phyloP scores from a whole-genome alignment of 2,888 invertebrate species.

The Plusia festucae region DNA sequence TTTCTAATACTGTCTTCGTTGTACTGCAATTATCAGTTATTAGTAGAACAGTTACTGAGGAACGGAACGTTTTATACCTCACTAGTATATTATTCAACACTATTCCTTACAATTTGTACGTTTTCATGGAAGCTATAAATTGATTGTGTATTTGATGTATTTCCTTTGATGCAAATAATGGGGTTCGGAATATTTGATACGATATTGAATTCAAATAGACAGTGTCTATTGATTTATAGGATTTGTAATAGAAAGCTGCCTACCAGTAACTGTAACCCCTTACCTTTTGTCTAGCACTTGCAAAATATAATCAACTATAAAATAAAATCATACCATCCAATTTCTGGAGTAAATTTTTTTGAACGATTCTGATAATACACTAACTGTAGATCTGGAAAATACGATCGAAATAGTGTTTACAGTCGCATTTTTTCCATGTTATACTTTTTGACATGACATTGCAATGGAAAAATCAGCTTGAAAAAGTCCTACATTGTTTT shows the following conservation, averaged over 20 bases:
- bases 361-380: too few species aligned
- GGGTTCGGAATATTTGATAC: not conserved
- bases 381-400: too few species aligned
- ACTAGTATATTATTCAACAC: constrained; percentile 43
- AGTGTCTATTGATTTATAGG: not conserved
- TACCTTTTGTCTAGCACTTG: too few species aligned
- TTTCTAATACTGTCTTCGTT: constrained; percentile 40
- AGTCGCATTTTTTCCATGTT: too few species aligned
- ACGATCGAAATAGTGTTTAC: too few species aligned
- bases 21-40: constrained; percentile 48
- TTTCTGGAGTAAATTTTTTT: too few species aligned
- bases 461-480: too few species aligned
- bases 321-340: too few species aligned
- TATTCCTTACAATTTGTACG: constrained; percentile 25
- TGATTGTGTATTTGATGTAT: constrained; percentile 18
- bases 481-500: too few species aligned
- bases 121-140: constrained; percentile 21
- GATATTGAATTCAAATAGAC: not conserved
- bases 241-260: not conserved
- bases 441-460: too few species aligned
- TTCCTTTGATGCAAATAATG: not conserved
- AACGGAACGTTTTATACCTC: constrained; percentile 24
- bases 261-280: not conserved
- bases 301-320: not conserved
- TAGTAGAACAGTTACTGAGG: constrained; percentile 25